Conservation (phyloP, 1,140 invertebrate genomes). For the Bradysia coprophila region DNA sequence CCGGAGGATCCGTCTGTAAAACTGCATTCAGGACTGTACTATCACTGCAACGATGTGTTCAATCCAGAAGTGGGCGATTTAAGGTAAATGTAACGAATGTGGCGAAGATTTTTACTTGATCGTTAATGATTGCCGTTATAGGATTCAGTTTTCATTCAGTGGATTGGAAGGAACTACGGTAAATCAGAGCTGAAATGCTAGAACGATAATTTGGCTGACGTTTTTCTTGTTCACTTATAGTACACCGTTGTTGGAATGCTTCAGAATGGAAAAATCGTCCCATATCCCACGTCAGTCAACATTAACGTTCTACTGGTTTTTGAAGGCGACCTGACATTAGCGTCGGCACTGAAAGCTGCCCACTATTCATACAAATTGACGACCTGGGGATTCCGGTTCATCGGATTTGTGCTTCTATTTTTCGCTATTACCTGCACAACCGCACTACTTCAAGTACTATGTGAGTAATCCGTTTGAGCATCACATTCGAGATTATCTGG, state of each 20-base stretch:
- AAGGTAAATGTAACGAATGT: no score
- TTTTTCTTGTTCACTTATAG: conserved; percentile 16
- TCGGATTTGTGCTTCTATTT: conserved; percentile 47
- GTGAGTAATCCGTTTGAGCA: conserved; percentile 21
- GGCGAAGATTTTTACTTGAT: no score
- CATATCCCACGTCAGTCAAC: conserved; percentile 43
- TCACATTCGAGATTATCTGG: not conserved
- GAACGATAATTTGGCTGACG: not conserved
- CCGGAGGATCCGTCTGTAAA: conserved; percentile 65
- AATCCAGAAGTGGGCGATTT: conserved; percentile 69
- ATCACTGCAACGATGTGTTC: conserved; percentile 64
- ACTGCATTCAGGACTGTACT: conserved; percentile 69
- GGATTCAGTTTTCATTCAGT: conserved; percentile 68
- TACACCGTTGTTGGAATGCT: conserved; percentile 56
- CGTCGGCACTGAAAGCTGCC: conserved; percentile 47
- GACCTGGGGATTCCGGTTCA: conserved; percentile 37
- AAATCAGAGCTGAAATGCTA: conserved; percentile 13
- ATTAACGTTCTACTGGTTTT: conserved; percentile 40
- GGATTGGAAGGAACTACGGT: conserved; percentile 56
- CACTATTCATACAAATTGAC: conserved; percentile 31
- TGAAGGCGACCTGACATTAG: conserved; percentile 33
- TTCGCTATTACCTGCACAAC: conserved; percentile 42
- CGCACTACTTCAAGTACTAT: conserved; percentile 33
- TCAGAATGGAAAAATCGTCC: conserved; percentile 39
- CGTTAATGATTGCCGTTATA: no score